A percentile compares a stretch with the other conserved stretches of the same genome.
phyloP scores from a whole-genome alignment of 2,797 vertebrate species.

The Pseudomugil gertrudae region DNA sequence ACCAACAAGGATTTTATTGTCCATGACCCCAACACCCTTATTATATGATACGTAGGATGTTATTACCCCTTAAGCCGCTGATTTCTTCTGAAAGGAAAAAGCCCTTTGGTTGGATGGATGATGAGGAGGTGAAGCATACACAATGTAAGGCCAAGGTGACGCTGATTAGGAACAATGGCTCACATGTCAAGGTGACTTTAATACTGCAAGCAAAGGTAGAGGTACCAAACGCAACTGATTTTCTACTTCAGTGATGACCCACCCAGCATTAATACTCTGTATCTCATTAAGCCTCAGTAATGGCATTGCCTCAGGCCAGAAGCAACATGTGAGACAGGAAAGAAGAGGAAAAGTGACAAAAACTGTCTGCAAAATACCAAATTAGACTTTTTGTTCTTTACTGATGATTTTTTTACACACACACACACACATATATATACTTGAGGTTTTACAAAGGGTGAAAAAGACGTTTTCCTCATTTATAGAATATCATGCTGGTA shows the following conservation, averaged over 20 bases:
- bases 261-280: slow-evolving; percentile 30
- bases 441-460: too few species aligned
- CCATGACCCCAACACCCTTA: slow-evolving; percentile 44
- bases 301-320: slow-evolving; percentile 21
- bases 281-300: slow-evolving; percentile 53
- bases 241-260: slow-evolving; percentile 36
- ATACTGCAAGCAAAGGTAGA: slow-evolving; percentile 2
- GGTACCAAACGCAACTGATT: slow-evolving; percentile 26
- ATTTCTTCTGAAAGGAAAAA: slow-evolving; percentile 40
- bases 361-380: not conserved
- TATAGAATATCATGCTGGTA: too few species aligned
- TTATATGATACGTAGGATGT: slow-evolving; percentile 55
- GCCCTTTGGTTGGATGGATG: slow-evolving; percentile 15
- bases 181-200: slow-evolving; percentile 61
- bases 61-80: slow-evolving; percentile 46
- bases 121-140: slow-evolving; percentile 35
- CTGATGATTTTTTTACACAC: too few species aligned
- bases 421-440: too few species aligned
- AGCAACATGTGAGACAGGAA: slow-evolving; percentile 5
- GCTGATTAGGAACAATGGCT: not conserved
- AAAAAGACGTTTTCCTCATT: too few species aligned
- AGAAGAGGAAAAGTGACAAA: not conserved
- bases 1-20: slow-evolving; percentile 55
- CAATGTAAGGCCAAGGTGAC: slow-evolving; percentile 50
- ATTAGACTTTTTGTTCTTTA: slow-evolving; percentile 15